Percentiles rank a stretch among this genome's conserved stretches.
Evolutionary conservation across 2,113 vertebrate species (phyloP).

Genomic region (Seriola dumerili): DNA sequence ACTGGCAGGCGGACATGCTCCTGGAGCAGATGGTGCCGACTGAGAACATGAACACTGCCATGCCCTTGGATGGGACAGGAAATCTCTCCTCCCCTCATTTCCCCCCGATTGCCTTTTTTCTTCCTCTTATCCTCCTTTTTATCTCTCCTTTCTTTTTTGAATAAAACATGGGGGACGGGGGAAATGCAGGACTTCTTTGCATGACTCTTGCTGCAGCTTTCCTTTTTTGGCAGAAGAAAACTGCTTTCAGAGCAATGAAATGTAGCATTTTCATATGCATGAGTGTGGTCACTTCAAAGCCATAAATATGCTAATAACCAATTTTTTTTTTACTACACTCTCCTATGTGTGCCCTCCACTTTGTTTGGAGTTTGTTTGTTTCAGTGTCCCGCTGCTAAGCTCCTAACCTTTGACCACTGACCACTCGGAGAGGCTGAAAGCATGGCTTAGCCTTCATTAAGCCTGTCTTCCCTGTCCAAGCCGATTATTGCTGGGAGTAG

Average conservation of each 20-base stretch:
- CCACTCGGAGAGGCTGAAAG: slow-evolving; percentile 47
- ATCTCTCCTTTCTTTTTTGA: not conserved
- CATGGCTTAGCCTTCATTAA: slow-evolving; percentile 68
- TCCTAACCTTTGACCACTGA: slow-evolving; percentile 47
- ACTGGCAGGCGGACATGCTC: slow-evolving; percentile 66
- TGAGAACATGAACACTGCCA: slow-evolving; percentile 64
- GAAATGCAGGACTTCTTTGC: not conserved
- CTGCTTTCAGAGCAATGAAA: not conserved
- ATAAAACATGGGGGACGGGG: not conserved
- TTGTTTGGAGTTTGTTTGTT: slow-evolving; percentile 48
- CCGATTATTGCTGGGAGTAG: slow-evolving; percentile 55
- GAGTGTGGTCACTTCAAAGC: not conserved
- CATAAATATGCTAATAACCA: slow-evolving; percentile 12
- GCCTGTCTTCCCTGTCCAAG: slow-evolving; percentile 50
- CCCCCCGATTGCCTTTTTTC: slow-evolving; percentile 10
- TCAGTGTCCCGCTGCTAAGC: slow-evolving; percentile 30
- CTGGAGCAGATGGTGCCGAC: slow-evolving; percentile 76
- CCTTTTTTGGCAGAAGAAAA: not conserved
- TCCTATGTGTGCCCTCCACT: not conserved
- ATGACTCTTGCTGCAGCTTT: not conserved
- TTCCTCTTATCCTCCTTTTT: not conserved
- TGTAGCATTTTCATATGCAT: not conserved
- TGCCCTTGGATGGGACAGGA: slow-evolving; percentile 67
- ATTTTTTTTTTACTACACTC: not conserved
- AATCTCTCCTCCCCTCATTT: slow-evolving; percentile 42